Evolutionary conservation across 2,797 vertebrate genomes (phyloP), one percentile per base, ranked within the genome.

Genomic region (Knipowitschia caucasica): DNA sequence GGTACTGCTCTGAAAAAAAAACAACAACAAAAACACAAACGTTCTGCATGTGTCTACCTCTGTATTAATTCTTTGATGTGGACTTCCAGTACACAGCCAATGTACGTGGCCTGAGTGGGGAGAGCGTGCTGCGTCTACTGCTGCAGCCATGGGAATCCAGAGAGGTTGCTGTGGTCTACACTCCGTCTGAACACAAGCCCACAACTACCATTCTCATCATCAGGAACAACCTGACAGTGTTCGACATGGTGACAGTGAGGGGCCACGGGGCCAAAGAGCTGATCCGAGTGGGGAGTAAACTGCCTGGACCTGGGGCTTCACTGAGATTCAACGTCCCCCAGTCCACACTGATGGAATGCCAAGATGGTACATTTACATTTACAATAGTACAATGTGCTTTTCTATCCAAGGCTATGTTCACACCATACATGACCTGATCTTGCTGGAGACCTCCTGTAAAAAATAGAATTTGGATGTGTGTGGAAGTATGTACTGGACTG

Each of bases 261-360:
- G 96, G 96, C 52, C 90, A 94, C 17, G 96, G 96, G 53, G 94
- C 95, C 6, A 93, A 91, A 75, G 96, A 98, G 83, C 81, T 97
- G 62, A 89, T 99, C 35, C 92, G 91, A 75, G 90, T 99, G 1
- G 96, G 96, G 0, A 95, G 95, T 24, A 94, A 95, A 64, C 88
- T 98, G 2, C 95, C 96, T 0, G 96, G 95, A 0, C 71, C 91
- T 0, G 93, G 93, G 50, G 92, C 92, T 2, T 98, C 96, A 0
- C 91, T 99, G 50, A 91, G 96, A 46, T 99, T 99, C 71, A 99
- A 98, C n/a, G 95, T 99, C 33, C 96, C 95, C 10, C 96, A 98
- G 73, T 95, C 96, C 6, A 96, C 93, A 0, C 91, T 99, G 1
- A 97, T 98, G 96, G 95, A 97, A 82, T 99, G 96, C 81, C 92